phyloP scores from a whole-genome alignment of 2,113 vertebrate species.

The Petaurus breviceps region DNA sequence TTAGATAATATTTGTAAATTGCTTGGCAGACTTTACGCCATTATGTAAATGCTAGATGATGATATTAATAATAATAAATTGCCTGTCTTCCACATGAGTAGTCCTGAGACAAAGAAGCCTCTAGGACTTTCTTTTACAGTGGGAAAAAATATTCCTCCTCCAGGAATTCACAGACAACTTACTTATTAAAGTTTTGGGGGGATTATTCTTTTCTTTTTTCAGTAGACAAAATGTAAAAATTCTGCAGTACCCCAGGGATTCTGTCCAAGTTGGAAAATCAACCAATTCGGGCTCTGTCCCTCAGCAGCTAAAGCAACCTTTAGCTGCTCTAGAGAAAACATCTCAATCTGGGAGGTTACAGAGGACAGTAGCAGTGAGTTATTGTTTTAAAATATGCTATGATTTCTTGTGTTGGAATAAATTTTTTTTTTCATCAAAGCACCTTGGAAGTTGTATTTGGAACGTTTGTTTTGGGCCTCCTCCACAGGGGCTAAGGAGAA shows the following conservation, averaged over 20 bases:
- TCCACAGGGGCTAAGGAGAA: background rate
- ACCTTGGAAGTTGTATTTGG: background rate
- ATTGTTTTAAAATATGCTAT: background rate
- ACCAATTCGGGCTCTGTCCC: background rate
- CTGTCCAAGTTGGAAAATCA: background rate
- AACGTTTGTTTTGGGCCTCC: background rate
- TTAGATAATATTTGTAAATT: background rate
- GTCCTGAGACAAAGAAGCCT: background rate
- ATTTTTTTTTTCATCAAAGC: background rate
- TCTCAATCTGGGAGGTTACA: background rate
- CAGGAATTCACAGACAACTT: background rate
- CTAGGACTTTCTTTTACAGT: background rate
- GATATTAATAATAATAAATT: background rate
- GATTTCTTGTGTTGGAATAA: slow-evolving; percentile 9
- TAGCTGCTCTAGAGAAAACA: background rate
- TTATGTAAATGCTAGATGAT: background rate
- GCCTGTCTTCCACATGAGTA: background rate
- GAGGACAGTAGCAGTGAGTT: background rate
- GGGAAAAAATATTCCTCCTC: background rate
- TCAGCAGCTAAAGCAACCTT: background rate
- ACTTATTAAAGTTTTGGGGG: background rate
- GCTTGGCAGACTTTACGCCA: background rate
- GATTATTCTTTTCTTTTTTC: background rate
- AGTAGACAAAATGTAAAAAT: background rate
- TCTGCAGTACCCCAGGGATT: background rate